Evolutionary conservation across 2,888 invertebrate genomes (phyloP).

Genomic region (Lysandra bellargus): DNA sequence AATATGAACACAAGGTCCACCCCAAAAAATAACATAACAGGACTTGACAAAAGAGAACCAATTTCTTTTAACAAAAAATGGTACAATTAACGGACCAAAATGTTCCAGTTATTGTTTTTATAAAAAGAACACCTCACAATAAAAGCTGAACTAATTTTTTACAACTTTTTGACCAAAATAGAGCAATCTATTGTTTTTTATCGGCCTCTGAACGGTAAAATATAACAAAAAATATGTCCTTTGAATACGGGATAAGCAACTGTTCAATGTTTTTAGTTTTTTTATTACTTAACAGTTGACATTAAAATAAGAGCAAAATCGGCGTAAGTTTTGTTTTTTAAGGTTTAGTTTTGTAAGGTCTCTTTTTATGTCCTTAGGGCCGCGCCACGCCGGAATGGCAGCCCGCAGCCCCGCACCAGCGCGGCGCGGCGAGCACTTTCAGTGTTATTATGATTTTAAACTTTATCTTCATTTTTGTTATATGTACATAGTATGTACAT

Average conservation of each 20-base stretch:
- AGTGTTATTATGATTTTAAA: too few relatives aligned
- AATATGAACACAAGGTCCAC: too few relatives aligned
- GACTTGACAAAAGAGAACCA: constrained; percentile 16
- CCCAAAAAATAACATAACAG: not conserved
- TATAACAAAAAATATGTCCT: not conserved
- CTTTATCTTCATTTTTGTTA: too few relatives aligned
- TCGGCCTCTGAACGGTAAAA: not conserved
- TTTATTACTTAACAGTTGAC: not conserved
- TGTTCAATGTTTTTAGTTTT: not conserved
- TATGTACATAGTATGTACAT: too few relatives aligned
- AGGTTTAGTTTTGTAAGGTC: too few relatives aligned
- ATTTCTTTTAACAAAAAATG: constrained; percentile 50
- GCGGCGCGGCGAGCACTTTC: too few relatives aligned
- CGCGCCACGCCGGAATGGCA: too few relatives aligned
- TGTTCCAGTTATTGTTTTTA: constrained; percentile 47
- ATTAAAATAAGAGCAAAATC: too few relatives aligned
- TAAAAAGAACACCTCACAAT: constrained; percentile 7
- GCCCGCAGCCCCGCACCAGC: too few relatives aligned
- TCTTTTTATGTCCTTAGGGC: too few relatives aligned
- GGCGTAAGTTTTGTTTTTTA: too few relatives aligned
- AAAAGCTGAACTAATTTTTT: constrained; percentile 50
- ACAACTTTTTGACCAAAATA: constrained; percentile 57
- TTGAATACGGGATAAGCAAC: constrained; percentile 7
- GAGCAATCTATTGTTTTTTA: constrained; percentile 45
- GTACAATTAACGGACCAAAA: constrained; percentile 62